phyloP scores from a whole-genome alignment of 2,888 invertebrate genomes.

The Neria commutata region DNA sequence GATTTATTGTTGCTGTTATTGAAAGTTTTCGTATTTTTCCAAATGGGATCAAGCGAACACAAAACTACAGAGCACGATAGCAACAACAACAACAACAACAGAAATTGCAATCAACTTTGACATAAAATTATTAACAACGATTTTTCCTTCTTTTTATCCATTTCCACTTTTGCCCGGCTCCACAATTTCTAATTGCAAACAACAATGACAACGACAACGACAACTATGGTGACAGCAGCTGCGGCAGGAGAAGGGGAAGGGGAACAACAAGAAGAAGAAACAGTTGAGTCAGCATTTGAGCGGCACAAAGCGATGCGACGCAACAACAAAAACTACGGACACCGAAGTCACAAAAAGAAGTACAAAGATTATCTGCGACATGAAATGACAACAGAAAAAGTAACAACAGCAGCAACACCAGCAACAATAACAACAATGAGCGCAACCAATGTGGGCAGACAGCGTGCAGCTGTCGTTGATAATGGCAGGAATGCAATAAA shows the following conservation, averaged over 20 bases:
- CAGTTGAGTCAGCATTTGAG: constrained; percentile 47
- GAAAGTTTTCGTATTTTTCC: too few species aligned
- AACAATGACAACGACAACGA: constrained; percentile 2
- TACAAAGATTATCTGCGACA: constrained; percentile 54
- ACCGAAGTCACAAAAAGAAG: constrained; percentile 57
- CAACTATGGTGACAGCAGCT: background rate
- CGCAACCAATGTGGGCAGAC: too few species aligned
- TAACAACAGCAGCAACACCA: background rate
- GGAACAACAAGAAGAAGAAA: constrained; percentile 1
- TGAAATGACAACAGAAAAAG: constrained; percentile 24
- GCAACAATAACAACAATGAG: constrained; percentile 22
- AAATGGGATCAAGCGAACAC: background rate
- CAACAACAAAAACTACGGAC: constrained; percentile 51
- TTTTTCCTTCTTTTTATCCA: background rate
- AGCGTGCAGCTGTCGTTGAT: background rate
- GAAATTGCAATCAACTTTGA: constrained; percentile 6
- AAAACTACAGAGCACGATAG: background rate
- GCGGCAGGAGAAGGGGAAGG: constrained; percentile 12
- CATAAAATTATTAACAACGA: constrained; percentile 10
- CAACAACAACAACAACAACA: background rate
- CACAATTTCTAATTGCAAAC: constrained; percentile 12
- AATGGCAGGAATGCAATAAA: background rate
- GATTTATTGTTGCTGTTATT: too few species aligned
- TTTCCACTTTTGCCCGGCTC: constrained; percentile 7
- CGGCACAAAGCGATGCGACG: constrained; percentile 52